These are phyloP conservation scores for Porites australiensis DNA, from an alignment of 64 coral and sea anemone genomes.

Conservation along the genomic window DNA sequence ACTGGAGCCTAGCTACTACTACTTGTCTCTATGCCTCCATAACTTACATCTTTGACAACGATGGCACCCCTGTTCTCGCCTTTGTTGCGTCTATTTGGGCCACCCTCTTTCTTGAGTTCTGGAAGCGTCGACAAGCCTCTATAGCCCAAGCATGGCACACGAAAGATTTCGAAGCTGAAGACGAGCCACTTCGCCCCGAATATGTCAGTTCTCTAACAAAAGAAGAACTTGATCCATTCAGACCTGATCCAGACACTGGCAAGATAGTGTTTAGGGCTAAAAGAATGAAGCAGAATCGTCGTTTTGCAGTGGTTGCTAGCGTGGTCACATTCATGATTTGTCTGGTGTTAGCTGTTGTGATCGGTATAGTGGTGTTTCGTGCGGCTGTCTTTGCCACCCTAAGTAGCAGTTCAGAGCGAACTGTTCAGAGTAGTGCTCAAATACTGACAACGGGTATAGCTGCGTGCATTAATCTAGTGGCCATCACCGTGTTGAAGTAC, in stretches of 20 bases:
- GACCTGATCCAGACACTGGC: neutral
- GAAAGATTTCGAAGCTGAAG: slow-evolving; percentile 58
- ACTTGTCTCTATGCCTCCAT: slow-evolving; percentile 65
- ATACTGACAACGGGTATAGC: slow-evolving; percentile 77
- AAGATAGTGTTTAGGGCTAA: slow-evolving; percentile 68
- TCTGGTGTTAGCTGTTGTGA: slow-evolving; percentile 70
- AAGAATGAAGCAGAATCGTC: slow-evolving; percentile 30
- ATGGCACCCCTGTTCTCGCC: slow-evolving; percentile 67
- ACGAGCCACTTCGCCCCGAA: slow-evolving; percentile 81
- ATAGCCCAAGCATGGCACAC: slow-evolving; percentile 81
- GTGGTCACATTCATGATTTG: slow-evolving; percentile 72
- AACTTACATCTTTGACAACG: slow-evolving; percentile 84
- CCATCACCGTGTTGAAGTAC: slow-evolving; percentile 70
- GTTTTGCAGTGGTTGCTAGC: slow-evolving; percentile 38
- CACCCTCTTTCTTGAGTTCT: slow-evolving; percentile 85
- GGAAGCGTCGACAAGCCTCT: slow-evolving; percentile 84
- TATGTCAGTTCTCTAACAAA: slow-evolving; percentile 20
- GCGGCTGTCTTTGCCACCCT: slow-evolving; percentile 81
- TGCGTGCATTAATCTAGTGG: slow-evolving; percentile 78
- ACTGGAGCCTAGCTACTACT: slow-evolving; percentile 63
- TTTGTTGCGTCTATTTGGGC: slow-evolving; percentile 82
- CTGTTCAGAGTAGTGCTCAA: slow-evolving; percentile 52
- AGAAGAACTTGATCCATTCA: no score
- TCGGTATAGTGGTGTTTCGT: slow-evolving; percentile 75
- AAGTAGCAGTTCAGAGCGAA: slow-evolving; percentile 27